Evolutionary conservation across 2,113 vertebrate species (phyloP).

Genomic region (Hirundichthys speculiger): DNA sequence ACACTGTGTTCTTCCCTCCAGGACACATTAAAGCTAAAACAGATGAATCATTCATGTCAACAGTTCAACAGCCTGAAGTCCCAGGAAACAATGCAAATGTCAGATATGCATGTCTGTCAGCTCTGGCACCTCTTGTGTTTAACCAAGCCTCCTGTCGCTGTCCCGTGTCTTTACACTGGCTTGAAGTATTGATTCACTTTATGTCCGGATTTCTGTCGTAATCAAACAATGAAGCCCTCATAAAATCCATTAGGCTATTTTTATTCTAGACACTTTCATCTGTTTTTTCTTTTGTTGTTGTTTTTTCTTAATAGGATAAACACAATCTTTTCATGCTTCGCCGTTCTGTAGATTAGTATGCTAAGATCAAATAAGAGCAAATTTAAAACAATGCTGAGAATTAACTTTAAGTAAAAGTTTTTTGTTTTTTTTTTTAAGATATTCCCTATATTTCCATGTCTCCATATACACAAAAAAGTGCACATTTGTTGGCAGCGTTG

Average conservation of each 20-base stretch:
- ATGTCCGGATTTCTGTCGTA: constrained; percentile 46
- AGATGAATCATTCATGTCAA: constrained; percentile 55
- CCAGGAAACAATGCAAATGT: constrained; percentile 18
- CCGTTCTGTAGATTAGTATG: no score
- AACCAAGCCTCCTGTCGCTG: constrained; percentile 28
- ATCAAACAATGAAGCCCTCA: constrained; percentile 5
- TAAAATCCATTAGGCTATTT: constrained; percentile 1
- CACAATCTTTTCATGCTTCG: no score
- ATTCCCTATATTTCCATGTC: background rate
- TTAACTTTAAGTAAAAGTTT: no score
- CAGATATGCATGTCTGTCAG: constrained; percentile 11
- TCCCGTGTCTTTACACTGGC: constrained; percentile 12
- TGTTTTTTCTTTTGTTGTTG: no score
- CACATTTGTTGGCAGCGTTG: constrained; percentile 26
- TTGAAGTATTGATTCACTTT: constrained; percentile 54
- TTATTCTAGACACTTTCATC: no score
- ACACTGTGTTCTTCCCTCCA: constrained; percentile 37
- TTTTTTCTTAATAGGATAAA: no score
- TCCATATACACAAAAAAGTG: background rate
- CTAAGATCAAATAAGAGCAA: no score
- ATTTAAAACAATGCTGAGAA: no score
- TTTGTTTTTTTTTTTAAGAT: background rate
- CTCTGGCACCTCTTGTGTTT: constrained; percentile 26
- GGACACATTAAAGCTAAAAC: constrained; percentile 47
- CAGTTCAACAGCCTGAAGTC: constrained; percentile 39